Percentiles rank a stretch among this genome's conserved stretches.
phyloP scores from a whole-genome alignment of 2,113 vertebrate genomes.

The Ciconia maguari region DNA sequence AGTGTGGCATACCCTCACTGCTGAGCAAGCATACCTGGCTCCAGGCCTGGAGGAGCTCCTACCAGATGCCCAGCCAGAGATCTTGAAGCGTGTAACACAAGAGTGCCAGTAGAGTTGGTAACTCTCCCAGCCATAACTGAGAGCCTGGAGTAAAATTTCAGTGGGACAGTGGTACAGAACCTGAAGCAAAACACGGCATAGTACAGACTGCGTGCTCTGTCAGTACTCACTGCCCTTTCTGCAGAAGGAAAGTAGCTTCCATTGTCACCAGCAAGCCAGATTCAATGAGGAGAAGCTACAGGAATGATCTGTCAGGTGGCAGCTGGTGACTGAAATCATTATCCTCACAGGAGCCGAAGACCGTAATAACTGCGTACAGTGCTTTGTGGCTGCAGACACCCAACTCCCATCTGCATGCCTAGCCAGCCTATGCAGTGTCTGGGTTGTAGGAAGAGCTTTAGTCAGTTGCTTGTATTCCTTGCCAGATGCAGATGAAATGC shows the following conservation, averaged over 20 bases:
- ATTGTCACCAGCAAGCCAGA: neutral
- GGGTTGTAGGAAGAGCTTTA: neutral
- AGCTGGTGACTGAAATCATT: neutral
- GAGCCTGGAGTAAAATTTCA: neutral
- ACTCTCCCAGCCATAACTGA: neutral
- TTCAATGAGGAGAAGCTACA: neutral
- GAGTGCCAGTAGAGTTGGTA: neutral
- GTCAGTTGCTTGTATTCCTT: neutral
- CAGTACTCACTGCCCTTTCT: neutral
- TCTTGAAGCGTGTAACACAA: neutral
- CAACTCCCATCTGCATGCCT: accelerated
- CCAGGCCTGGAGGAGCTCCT: neutral
- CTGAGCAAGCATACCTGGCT: neutral
- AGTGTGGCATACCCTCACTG: neutral
- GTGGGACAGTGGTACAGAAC: neutral
- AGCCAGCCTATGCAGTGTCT: neutral
- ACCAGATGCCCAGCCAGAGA: neutral
- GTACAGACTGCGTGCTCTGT: accelerated
- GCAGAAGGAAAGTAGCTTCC: neutral
- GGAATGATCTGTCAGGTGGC: neutral
- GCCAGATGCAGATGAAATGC: neutral
- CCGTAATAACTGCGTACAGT: accelerated
- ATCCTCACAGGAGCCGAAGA: neutral
- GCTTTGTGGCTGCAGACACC: neutral
- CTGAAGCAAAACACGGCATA: neutral